These are phyloP conservation scores for Chloroceryle amazona DNA, from an alignment of 2,797 vertebrate species.

Conservation along the genomic window DNA sequence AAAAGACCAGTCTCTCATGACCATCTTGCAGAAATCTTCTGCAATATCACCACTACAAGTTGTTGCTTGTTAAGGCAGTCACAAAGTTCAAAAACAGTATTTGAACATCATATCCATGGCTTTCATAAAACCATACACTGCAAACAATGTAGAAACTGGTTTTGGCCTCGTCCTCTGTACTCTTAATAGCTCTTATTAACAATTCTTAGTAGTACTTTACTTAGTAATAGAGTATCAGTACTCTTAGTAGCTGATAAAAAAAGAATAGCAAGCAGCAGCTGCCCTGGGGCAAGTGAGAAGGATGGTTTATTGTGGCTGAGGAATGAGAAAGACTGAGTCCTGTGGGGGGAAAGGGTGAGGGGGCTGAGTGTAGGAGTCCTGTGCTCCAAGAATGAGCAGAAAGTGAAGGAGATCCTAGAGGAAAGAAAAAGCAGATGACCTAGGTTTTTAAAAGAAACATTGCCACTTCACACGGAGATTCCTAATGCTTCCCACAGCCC, in stretches of 20 bases:
- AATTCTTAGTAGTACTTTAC: background rate
- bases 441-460: background rate
- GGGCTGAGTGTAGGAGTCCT: background rate
- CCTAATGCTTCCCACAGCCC: background rate
- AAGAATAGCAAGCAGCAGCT: background rate
- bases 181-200: background rate
- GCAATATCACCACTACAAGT: background rate
- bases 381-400: background rate
- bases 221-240: background rate
- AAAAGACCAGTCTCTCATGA: background rate
- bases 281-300: background rate
- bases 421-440: background rate
- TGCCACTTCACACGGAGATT: background rate
- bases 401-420: background rate
- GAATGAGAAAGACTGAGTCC: background rate
- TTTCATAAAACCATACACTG: background rate
- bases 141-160: too few species aligned
- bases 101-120: background rate
- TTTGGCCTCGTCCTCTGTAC: background rate
- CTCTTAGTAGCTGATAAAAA: background rate
- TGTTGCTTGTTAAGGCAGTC: background rate
- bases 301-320: background rate
- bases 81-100: background rate
- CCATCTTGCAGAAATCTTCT: background rate
- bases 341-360: background rate